Evolutionary conservation across 2,888 invertebrate genomes (phyloP), one percentile per base, ranked within the genome.

Genomic region (Cordilura impudica): DNA sequence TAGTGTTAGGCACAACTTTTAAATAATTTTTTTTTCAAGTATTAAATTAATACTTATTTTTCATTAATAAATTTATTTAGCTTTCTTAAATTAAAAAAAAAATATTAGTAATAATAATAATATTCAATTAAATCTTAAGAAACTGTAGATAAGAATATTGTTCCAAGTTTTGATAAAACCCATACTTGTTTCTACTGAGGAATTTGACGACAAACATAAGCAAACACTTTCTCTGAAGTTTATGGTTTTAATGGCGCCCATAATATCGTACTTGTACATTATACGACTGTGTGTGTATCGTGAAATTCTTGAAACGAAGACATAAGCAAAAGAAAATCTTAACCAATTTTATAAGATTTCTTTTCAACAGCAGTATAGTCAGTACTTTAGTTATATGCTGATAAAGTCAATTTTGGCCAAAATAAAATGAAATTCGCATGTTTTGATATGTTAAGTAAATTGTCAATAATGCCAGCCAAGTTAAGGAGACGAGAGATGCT

Each of bases 241-340:
- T 84, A 84, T 83, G 82, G 76, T 69, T 82, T 75, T 63, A 76
- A 69, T 81, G 84, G 84, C 84, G 84, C 84, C 84, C 81, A 76
- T 63, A 65, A 70, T 77, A 58, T 75, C 58, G 49, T 63, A 35
- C 23, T 35, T n/a, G 14, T 19, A 70, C 26, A 56, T 74, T 51
- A 60, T 29, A 53, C 12, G 47, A 58, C 31, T 72, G 51, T 63
- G n/a, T 19, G 19, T n/a, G 26, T 8, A 45, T 60, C 23, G 65
- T 31, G 47, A 49, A 74, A 53, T 65, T 10, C 10, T 31, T 31
- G n/a, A n/a, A 66, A 21, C 31, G 65, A 43, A 51, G 23, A n/a
- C n/a, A 16, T 39, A 70, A 26, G 23, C 23, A n/a, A 65, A 18
- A 16, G 12, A 29, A 35, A 58, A 14, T 23, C 14, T 10, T 12